These are phyloP conservation scores for Plectus sambesii DNA, from an alignment of 1,140 invertebrate species.

Conservation along the genomic window DNA sequence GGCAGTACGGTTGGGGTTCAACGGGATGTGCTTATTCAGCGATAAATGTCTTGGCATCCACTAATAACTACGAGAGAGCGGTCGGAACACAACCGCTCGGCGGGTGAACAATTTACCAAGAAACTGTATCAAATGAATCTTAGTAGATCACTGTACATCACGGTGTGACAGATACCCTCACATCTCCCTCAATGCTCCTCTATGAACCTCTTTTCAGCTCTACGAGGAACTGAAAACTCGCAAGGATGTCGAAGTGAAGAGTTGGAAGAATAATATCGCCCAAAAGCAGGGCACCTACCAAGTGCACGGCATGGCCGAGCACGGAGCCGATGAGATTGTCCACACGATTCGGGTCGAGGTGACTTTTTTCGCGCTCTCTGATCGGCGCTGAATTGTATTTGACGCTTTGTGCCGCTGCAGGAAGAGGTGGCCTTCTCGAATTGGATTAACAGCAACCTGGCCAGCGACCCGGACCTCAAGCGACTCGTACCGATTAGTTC, in stretches of 20 bases:
- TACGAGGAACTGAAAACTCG: constrained; percentile 75
- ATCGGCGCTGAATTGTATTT: background rate
- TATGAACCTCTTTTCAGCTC: no score
- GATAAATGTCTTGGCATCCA: no score
- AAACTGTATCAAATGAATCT: background rate
- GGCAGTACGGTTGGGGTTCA: no score
- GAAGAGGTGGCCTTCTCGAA: constrained; percentile 96
- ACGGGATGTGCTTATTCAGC: no score
- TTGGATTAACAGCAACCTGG: constrained; percentile 89
- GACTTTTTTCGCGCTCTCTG: background rate
- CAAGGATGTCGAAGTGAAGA: constrained; percentile 75
- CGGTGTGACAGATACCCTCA: background rate
- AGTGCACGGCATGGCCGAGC: constrained; percentile 77
- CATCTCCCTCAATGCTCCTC: no score
- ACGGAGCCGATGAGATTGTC: constrained; percentile 66
- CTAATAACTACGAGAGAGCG: no score
- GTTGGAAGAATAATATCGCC: constrained; percentile 81
- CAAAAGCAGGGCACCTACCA: constrained; percentile 83
- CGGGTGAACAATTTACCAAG: no score
- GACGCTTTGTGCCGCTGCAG: constrained; percentile 54
- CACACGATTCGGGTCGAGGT: constrained; percentile 47
- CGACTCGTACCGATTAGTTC: constrained; percentile 77
- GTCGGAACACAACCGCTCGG: no score
- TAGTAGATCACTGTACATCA: background rate
- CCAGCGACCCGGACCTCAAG: constrained; percentile 72